A percentile compares a stretch with the other conserved stretches of the same genome.
phyloP scores from a whole-genome alignment of 1,140 invertebrate genomes.

The Megalonaias nervosa region DNA sequence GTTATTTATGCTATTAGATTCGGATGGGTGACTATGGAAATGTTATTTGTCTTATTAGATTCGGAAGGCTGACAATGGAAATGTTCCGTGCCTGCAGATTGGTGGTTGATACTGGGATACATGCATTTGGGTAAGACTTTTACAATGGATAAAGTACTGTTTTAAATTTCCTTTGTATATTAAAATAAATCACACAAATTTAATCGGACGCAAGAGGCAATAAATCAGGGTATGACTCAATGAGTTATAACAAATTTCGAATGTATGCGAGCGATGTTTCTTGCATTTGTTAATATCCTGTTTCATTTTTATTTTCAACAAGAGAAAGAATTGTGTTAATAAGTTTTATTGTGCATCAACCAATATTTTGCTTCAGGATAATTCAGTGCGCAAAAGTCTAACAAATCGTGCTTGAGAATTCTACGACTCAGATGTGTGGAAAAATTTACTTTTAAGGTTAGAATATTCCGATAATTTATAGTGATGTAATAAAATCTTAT shows the following conservation, averaged over 20 bases:
- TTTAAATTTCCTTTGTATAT: neutral
- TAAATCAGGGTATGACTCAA: neutral
- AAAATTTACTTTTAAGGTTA: too few species aligned
- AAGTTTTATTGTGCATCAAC: too few species aligned
- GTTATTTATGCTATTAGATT: neutral
- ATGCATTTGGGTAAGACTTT: constrained; percentile 52
- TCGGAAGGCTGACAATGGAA: constrained; percentile 66
- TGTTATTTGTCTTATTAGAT: constrained; percentile 31
- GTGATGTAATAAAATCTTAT: too few species aligned
- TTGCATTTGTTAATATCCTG: neutral
- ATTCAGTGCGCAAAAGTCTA: too few species aligned
- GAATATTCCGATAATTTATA: too few species aligned
- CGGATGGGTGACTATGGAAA: too few species aligned
- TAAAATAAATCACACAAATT: neutral
- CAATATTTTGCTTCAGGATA: too few species aligned
- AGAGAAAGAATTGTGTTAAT: too few species aligned
- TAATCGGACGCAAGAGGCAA: neutral
- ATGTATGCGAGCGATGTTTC: neutral
- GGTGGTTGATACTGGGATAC: constrained; percentile 72
- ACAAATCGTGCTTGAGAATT: too few species aligned
- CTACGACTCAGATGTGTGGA: too few species aligned
- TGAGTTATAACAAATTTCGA: neutral
- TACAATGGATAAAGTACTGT: neutral
- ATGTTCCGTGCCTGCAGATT: constrained; percentile 69
- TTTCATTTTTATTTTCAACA: too few species aligned